Evolutionary conservation across 1,140 invertebrate species (phyloP).

Genomic region (Nephotettix cincticeps): DNA sequence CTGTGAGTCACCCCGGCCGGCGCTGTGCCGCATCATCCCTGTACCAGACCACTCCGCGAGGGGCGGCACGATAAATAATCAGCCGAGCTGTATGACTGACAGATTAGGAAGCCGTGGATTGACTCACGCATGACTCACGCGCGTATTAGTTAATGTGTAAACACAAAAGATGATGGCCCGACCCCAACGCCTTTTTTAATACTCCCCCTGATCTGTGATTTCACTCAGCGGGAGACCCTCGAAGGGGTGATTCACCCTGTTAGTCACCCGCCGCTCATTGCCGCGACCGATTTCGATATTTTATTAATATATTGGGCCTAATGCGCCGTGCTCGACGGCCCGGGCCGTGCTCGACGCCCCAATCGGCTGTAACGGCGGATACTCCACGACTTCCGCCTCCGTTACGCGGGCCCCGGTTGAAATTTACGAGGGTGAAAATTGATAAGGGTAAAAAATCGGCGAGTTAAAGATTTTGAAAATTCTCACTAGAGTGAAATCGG

Average conservation of each 20-base stretch:
- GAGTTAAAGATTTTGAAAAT: no score
- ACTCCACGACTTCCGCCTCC: no score
- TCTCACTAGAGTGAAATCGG: no score
- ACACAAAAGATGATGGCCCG: constrained; percentile 25
- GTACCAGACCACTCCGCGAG: neutral
- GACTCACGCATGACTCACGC: neutral
- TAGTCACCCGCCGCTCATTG: neutral
- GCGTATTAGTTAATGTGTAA: constrained; percentile 24
- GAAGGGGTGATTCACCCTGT: no score
- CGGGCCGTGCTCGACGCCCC: neutral
- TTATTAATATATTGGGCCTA: constrained; percentile 20
- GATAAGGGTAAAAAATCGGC: no score
- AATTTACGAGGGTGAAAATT: no score
- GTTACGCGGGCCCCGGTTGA: no score
- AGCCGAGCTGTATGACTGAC: constrained; percentile 2
- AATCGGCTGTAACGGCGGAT: neutral
- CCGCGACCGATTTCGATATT: constrained; percentile 20
- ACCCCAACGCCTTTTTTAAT: constrained; percentile 20
- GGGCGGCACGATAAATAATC: neutral
- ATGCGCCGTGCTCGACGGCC: neutral
- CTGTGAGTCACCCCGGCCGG: neutral
- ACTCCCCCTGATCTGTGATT: constrained; percentile 23
- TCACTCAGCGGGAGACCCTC: constrained; percentile 7
- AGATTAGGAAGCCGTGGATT: constrained; percentile 17
- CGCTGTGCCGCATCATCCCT: neutral